Base-by-base conservation (phyloP, 2,797 vertebrate species). In the Austrolebias charrua region DNA sequence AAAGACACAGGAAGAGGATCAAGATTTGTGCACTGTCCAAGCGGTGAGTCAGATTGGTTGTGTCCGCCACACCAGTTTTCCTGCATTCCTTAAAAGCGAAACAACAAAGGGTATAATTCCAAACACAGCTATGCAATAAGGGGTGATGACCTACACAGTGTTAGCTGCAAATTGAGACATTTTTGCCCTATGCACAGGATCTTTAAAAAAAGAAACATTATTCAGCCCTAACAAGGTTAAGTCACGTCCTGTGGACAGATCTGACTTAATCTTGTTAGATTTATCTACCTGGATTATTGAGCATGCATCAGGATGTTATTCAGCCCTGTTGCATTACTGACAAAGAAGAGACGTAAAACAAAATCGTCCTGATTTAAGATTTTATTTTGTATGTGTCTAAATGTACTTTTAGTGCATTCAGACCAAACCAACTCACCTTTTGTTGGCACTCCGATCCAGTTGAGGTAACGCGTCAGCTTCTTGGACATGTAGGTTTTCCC, bases 381-480 rank as follows among this genome's bases (percentile, higher is more conserved):
- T 63, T 64, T 33, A 12, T 12, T 66, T 19, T 11, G 0, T 7
- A 61, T 2, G 12, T 13, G 52, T 38, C 28, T 33, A 55, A 18
- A 58, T 47, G 10, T 52, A 18, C 35, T 18, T 8, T 28, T 29
- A 1, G 9, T 3, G 9, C 8, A n/a, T 33, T 29, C 51, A 51
- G 46, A 48, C 57, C 15, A 58, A 60, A 42, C 31, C 33, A 63
- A 79, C 91, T 5, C 73, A 98, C 97, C 97, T 92, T 96, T 97
- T 7, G 97, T 98, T 71, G 96, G 96, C 63, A 98, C 97, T 55
- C 97, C 97, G n/a, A 98, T 97, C 97, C 97, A 99, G 91, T 98
- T 99, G 90, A 98, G 96, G 91, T 98, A 98, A 66, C 97, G 96
- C 0, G 98, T 99, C 79, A 99, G 92, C 85, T 99, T 99, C 91